Evolutionary conservation across 2,888 invertebrate genomes (phyloP), one percentile per base, ranked within the genome.

Genomic region (Nematopogon swammerdamellus): DNA sequence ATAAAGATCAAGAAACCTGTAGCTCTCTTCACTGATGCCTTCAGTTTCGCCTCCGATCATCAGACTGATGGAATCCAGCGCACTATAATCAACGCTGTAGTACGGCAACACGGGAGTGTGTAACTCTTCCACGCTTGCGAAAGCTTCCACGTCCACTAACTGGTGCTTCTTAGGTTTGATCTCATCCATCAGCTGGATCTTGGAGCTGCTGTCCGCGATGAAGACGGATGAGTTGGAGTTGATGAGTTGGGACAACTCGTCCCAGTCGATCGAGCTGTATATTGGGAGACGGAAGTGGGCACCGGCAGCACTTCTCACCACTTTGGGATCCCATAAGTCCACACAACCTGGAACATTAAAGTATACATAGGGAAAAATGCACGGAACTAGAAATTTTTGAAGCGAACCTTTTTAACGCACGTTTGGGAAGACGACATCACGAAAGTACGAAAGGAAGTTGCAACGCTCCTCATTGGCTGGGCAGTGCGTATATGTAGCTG

Each of bases 261-360:
- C 64, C 92, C 92, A 92, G 1, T 77, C 75, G 46, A 88, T 60
- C 51, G 86, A 82, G 51, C 76, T 73, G n/a, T 75, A 62, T 50
- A 95, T 85, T 14, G 88, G 85, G 8, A 94, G 60, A 49, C 86
- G 82, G 63, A 95, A 96, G 65, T 96, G 95, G 3, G 91, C 89
- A 1, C 96, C 96, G 53, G 88, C 85, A 4, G 87, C 93, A 57
- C 90, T 86, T 58, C 95, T 81, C 25, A 96, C 68, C 0, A 95
- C 93, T 80, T 96, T 97, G 0, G 87, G 75, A 53, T 94, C 91
- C 96, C 96, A 97, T 1, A 91, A 75, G 72, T 95, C 92, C 1
- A 89, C 91, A 70, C 95, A 95, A 48, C 93, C 92, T 90, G 60
- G 44, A 76, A 70, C 50, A n/a, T n/a, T n/a, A n/a, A 49, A 59